Evolutionary conservation across 2,888 invertebrate genomes (phyloP), one percentile per base, ranked within the genome.

Genomic region (Hipparchia sbordonii): DNA sequence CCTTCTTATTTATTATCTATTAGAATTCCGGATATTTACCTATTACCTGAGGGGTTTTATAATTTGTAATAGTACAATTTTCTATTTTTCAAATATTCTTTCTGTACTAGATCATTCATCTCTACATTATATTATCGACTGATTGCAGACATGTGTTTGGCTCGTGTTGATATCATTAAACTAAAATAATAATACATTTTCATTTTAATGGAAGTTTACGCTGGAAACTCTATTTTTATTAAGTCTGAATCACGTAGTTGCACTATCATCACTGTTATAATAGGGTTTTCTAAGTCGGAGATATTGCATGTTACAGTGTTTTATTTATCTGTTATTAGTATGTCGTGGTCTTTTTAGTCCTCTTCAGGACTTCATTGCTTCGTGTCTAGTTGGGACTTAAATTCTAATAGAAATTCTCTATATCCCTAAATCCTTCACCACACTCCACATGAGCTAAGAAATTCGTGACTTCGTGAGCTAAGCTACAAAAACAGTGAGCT

Each of bases 91-190:
- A 1, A 23, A 8, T 12, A 56, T 56, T 57, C 8, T 57, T 57
- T 57, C 23, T 13, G 13, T 57, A 57, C 23, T 23, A 12, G 39
- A 60, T 60, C 33, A 60, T 60, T 60, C 13, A 56, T 61, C 12
- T 45, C 60, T 45, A 12, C 39, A 45, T 45, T 45, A 5, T 5
- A 60, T 9, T 23, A 60, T 60, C 12, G 7, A 45, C 45, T 12
- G 2, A 48, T 2, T 48, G 7, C 46, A 8, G 48, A 23, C 51
- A 51, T 6, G 10, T 48, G 63, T 48, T 63, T 51, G 63, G 63
- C 48, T 63, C 63, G 63, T 23, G 63, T 63, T 48, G 46, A 63
- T 63, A 63, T 63, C 9, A 63, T 48, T 13, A 48, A 63, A 63
- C 48, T 9, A 48, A 63, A 63, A 63, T 63, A 63, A 63, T 63